These are phyloP conservation scores for Eulemur coronatus DNA, from an alignment of 2,797 vertebrate species.

Conservation along the genomic window DNA sequence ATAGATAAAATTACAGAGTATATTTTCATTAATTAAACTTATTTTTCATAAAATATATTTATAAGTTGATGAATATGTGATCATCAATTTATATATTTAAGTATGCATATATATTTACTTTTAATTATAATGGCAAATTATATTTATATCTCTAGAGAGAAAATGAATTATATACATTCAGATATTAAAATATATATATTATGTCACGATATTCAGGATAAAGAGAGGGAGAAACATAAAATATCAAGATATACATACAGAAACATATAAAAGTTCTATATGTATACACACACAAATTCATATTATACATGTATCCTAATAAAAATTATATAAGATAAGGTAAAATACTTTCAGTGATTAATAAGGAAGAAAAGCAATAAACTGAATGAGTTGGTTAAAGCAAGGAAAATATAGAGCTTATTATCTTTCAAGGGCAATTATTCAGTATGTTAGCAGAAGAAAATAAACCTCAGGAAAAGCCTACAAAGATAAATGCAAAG, in stretches of 20 bases:
- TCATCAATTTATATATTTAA: not conserved
- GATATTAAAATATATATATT: not conserved
- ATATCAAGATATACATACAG: not conserved
- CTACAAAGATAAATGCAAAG: not conserved
- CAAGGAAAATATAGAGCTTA: not conserved
- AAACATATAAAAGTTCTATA: not conserved
- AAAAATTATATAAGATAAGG: not conserved
- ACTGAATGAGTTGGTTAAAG: not conserved
- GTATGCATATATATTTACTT: not conserved
- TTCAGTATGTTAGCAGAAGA: not conserved
- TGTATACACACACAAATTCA: not conserved
- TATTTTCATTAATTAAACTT: not conserved
- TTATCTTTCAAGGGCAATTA: not conserved
- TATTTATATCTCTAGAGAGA: not conserved
- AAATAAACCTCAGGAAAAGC: not conserved
- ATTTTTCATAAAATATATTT: not conserved
- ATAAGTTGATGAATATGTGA: not conserved
- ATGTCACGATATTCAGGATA: not conserved
- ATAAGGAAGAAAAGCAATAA: not conserved
- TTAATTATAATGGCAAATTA: not conserved
- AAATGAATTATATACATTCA: not conserved
- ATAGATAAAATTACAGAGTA: not conserved
- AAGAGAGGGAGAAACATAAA: not conserved
- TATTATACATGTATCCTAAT: not conserved
- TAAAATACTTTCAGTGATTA: not conserved